Base-by-base conservation (phyloP, 2,888 invertebrate species). In the Erpobdella octoculata region DNA sequence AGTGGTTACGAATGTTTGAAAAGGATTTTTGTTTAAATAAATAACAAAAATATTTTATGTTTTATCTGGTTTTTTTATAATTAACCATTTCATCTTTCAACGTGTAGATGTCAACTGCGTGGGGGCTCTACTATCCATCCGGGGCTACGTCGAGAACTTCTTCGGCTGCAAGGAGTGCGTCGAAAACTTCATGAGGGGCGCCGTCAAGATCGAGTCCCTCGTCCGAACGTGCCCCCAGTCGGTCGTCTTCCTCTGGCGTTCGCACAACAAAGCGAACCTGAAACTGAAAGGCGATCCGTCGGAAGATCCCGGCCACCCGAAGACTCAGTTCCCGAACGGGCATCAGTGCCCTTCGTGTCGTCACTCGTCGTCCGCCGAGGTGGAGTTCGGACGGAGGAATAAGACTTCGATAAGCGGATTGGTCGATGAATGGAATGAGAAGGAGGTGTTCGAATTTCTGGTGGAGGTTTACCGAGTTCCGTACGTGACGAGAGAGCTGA, bases 101-200 rank as follows among this genome's bases (percentile, higher is more conserved):
- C 8, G 21, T 53, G 53, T 28, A 53, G 53, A 53, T 53, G 53
- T 28, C 8, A 28, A 53, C n/a, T 62, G 62, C 35, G n/a, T 62
- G 8, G n/a, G 89, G 80, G 89, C 93, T 1, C 83, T 97, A 5
- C 86, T 87, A 77, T 90, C 90, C 0, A 91, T 97, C 87, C 88
- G 90, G 79, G 91, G 89, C 0, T 98, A 93, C 81, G 87, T 97
- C 28, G 90, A 89, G 79, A 82, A 92, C 82, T 98, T 93, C 85
- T 95, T 98, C 83, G 92, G 94, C 2, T 98, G 98, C 81, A 86
- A 89, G 2, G 91, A 92, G 73, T 98, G 97, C 81, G 87, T 91
- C 1, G 83, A 89, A 78, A 93, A 98, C 85, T 98, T 98, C 81
- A 86, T 90, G 81, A 86, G 88, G 73, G 93, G 94, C 92, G 89